Conservation (phyloP, 1,140 invertebrate species). For the Maconellicoccus hirsutus region DNA sequence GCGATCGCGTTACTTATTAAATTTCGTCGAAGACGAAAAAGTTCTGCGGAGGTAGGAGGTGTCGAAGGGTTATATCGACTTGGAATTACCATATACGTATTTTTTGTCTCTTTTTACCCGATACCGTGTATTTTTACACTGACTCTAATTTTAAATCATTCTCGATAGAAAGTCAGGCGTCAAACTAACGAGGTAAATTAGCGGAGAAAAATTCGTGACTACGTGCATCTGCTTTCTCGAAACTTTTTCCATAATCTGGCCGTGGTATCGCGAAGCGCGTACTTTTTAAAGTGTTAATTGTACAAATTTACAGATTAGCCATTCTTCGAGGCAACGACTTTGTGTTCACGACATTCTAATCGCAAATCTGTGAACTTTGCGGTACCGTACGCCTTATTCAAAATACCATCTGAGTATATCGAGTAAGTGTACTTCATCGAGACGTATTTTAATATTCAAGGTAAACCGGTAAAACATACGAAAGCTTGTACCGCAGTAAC, state of each 20-base stretch:
- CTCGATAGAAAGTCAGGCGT: neutral
- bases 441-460: slow-evolving; percentile 5
- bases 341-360: neutral
- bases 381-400: no score
- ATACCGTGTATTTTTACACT: no score
- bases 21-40: no score
- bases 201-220: neutral
- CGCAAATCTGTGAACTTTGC: neutral
- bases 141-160: no score
- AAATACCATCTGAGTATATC: no score
- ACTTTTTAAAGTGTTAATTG: slow-evolving; percentile 2
- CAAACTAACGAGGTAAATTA: neutral
- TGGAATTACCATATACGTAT: no score
- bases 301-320: slow-evolving; percentile 4
- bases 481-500: neutral
- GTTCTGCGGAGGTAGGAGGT: no score
- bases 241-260: neutral
- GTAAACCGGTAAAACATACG: neutral
- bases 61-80: no score
- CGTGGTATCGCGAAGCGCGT: neutral
- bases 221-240: slow-evolving; percentile 4
- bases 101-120: no score
- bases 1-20: no score
- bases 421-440: neutral
- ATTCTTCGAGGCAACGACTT: neutral